phyloP scores from a whole-genome alignment of 2,113 vertebrate genomes.

The Nycticryphes semicollaris region DNA sequence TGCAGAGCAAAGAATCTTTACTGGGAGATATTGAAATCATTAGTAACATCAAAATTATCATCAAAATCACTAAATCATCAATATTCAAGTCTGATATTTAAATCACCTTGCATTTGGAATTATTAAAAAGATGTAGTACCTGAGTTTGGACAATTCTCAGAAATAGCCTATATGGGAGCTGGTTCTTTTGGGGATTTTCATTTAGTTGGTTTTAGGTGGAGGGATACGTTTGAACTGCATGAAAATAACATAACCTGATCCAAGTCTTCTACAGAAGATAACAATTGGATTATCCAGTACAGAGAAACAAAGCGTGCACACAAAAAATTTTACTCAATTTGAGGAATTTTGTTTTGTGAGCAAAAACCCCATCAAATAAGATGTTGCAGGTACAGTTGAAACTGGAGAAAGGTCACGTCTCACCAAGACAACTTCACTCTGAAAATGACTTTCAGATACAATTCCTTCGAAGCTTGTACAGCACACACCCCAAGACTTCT shows the following conservation, averaged over 20 bases:
- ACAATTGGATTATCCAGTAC: neutral
- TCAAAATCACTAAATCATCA: neutral
- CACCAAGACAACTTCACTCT: neutral
- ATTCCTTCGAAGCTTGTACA: neutral
- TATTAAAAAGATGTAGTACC: neutral
- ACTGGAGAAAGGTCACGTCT: neutral
- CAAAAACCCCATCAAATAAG: neutral
- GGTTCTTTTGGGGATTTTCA: neutral
- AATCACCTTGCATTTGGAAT: neutral
- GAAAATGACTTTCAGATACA: neutral
- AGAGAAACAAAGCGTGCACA: neutral
- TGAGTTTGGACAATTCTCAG: neutral
- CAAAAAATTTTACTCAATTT: neutral
- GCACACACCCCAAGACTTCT: neutral
- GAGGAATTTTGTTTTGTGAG: neutral
- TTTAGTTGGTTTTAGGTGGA: neutral
- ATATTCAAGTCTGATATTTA: neutral
- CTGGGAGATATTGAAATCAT: neutral
- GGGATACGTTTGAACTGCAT: too few species aligned
- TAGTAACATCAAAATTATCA: neutral
- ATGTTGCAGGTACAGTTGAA: neutral
- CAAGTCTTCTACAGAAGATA: neutral
- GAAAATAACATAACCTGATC: neutral
- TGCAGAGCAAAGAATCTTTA: neutral
- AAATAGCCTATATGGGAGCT: neutral